Evolutionary conservation across 2,888 invertebrate genomes (phyloP), one percentile per base, ranked within the genome.

Genomic region (Anoncus sp.): DNA sequence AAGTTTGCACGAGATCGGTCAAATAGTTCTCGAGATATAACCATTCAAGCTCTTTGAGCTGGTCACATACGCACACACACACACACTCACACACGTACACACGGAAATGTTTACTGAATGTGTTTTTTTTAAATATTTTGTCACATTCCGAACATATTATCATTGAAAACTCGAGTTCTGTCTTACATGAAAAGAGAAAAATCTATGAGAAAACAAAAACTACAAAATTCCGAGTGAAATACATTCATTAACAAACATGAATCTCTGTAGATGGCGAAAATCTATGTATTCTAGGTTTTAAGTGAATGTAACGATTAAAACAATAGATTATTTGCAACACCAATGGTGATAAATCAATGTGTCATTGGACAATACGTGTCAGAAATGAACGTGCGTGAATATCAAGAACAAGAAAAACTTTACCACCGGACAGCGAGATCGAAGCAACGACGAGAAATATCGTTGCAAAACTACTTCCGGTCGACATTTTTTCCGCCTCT

Each of bases 381-480:
- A 31, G 59, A 59, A 49, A 31, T 53, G 1, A 45, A 75, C 22
- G 12, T 51, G 53, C 38, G 38, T 51, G 16, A n/a, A 47, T 6
- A n/a, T 16, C n/a, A 10, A 22, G 12, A 51, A 14, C 12, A 14
- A 57, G 10, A 10, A 10, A 55, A 38, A 51, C 35, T 60, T 82
- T 79, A 82, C 82, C 82, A 51, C 69, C 55, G n/a, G 82, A 80
- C 20, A 76, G 38, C 45, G 79, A 65, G 45, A 80, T 38, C 10
- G 55, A 71, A 18, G 53, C 71, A 45, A 67, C 67, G 53, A 82
- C 16, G 49, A 82, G 51, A 47, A 73, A 63, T 12, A 77, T 51
- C 73, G 75, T 45, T 20, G 47, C 49, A 16, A 65, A 43, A 22
- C 53, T 57, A 55, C 74, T 71, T 67, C 75, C 57, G 70, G 70